Conservation (phyloP, 2,888 invertebrate genomes). For the Chironomus tentans region DNA sequence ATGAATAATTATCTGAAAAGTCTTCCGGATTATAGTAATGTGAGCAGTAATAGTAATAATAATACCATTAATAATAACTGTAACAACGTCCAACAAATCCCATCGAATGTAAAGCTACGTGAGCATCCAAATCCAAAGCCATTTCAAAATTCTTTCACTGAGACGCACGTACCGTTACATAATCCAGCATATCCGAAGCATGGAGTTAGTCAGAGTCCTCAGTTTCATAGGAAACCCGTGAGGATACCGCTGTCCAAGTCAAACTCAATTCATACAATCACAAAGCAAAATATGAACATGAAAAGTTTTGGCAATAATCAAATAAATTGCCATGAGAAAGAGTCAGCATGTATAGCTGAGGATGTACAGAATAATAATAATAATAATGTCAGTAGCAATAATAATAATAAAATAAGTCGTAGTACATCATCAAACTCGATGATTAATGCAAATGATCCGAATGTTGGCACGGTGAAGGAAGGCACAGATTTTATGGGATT, state of each 20-base stretch:
- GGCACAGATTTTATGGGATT: slow-evolving; percentile 16
- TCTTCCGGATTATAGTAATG: slow-evolving; percentile 37
- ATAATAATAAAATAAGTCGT: slow-evolving; percentile 34
- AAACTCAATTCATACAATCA: slow-evolving; percentile 37
- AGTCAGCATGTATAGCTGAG: background rate
- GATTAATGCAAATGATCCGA: slow-evolving; percentile 31
- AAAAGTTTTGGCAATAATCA: background rate
- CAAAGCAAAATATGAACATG: slow-evolving; percentile 27
- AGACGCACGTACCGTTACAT: background rate
- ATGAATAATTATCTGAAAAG: slow-evolving; percentile 44
- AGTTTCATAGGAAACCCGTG: slow-evolving; percentile 4
- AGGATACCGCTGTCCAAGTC: slow-evolving; percentile 36
- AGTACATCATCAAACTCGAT: slow-evolving; percentile 39
- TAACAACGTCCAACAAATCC: background rate
- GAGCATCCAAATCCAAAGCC: slow-evolving; percentile 24
- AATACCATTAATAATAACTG: background rate
- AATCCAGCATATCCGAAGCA: background rate
- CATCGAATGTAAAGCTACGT: background rate
- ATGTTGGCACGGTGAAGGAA: background rate
- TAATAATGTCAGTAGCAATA: background rate
- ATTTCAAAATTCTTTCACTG: background rate
- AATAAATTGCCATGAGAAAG: background rate
- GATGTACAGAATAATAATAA: background rate
- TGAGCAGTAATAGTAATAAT: background rate
- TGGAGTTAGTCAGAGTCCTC: background rate